Percentiles rank a stretch among this genome's conserved stretches.
Conservation (phyloP, 2,888 invertebrate genomes). For the Drosophila rubida region DNA sequence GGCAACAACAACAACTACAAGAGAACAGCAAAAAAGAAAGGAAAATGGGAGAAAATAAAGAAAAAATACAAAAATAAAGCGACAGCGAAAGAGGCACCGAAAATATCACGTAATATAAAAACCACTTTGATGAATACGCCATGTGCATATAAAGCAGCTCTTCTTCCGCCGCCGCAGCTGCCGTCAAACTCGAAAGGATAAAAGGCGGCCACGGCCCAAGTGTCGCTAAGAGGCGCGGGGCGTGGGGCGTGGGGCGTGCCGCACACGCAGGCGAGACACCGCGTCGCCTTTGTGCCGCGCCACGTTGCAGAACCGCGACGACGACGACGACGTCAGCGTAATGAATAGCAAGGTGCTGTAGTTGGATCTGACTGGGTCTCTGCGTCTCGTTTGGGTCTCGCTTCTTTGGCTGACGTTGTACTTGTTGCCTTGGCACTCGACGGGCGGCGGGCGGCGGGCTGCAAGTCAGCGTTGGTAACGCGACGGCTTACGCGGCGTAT, state of each 20-base stretch:
- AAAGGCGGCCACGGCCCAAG: constrained; percentile 44
- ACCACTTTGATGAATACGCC: constrained; percentile 82
- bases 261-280: constrained; percentile 31
- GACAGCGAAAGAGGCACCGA: constrained; percentile 65
- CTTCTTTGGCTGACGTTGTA: constrained; percentile 38
- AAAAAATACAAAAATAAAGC: constrained; percentile 33
- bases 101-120: constrained; percentile 82
- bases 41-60: constrained; percentile 36
- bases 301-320: constrained; percentile 17
- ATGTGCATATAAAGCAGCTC: constrained; percentile 77
- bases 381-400: not conserved
- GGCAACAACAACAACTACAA: constrained; percentile 10
- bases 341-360: constrained; percentile 62
- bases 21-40: too few relatives aligned
- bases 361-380: constrained; percentile 19
- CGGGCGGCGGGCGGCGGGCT: not conserved
- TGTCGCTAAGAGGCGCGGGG: constrained; percentile 54
- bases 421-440: constrained; percentile 65
- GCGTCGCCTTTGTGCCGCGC: constrained; percentile 47
- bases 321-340: constrained; percentile 35
- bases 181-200: constrained; percentile 44
- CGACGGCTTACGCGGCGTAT: constrained; percentile 72
- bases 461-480: constrained; percentile 40
- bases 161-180: constrained; percentile 29
- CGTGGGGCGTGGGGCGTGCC: constrained; percentile 58